Percentiles rank a stretch among this genome's conserved stretches.
These are phyloP conservation scores for Watsonalla cultraria DNA, from an alignment of 2,888 invertebrate species.

Conservation along the genomic window DNA sequence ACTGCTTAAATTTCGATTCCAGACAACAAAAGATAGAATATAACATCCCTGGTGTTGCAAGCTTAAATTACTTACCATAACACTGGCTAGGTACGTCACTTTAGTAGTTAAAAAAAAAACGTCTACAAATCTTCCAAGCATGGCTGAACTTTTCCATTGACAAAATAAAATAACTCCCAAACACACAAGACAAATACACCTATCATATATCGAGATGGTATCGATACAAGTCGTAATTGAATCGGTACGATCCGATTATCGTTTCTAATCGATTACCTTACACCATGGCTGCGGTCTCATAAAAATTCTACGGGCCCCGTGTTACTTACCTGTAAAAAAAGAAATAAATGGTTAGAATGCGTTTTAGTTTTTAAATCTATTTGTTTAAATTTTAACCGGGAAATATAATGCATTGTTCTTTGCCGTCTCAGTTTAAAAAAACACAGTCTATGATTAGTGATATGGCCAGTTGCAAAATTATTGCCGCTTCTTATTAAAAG, in stretches of 20 bases:
- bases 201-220: slow-evolving; percentile 58
- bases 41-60: too few species aligned
- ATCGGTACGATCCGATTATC: slow-evolving; percentile 27
- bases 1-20: too few species aligned
- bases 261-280: slow-evolving; percentile 3
- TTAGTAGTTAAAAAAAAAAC: background rate
- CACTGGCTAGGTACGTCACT: too few species aligned
- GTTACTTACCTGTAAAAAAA: slow-evolving; percentile 2
- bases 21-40: too few species aligned
- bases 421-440: too few species aligned
- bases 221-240: slow-evolving; percentile 28
- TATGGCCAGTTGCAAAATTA: too few species aligned
- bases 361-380: background rate
- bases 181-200: slow-evolving; percentile 49
- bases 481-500: too few species aligned
- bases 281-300: background rate
- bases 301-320: background rate
- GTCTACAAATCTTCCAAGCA: background rate
- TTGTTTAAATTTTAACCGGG: too few species aligned
- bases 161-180: slow-evolving; percentile 8
- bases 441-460: too few species aligned
- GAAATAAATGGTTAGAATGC: background rate
- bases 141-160: background rate
- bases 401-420: too few species aligned
- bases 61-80: too few species aligned